Percentiles rank a stretch among this genome's conserved stretches.
phyloP scores from a whole-genome alignment of 2,797 vertebrate species.

The Coregonus sp. region DNA sequence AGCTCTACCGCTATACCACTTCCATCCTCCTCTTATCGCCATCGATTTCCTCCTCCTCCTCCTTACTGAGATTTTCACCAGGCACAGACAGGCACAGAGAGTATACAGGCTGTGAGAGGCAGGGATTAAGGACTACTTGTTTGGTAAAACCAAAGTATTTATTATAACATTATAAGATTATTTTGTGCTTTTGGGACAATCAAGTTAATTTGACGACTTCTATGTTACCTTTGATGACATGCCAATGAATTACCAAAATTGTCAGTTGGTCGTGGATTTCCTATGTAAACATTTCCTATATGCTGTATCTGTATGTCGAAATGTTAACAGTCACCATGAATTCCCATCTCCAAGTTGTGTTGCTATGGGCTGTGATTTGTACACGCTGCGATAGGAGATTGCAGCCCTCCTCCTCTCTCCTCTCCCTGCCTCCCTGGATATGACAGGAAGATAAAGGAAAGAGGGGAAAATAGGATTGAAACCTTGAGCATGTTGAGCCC shows the following conservation, averaged over 20 bases:
- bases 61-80: slow-evolving; percentile 49
- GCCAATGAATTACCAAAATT: background rate
- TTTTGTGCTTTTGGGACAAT: slow-evolving; percentile 23
- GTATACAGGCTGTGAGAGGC: slow-evolving; percentile 31
- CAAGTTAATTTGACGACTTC: slow-evolving; percentile 17
- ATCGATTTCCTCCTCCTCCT: no score
- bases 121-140: slow-evolving; percentile 36
- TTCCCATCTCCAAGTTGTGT: slow-evolving; percentile 58
- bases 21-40: no score
- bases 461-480: no score
- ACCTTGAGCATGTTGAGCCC: slow-evolving; percentile 34
- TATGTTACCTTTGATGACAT: slow-evolving; percentile 8
- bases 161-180: slow-evolving; percentile 11
- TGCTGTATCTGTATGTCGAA: slow-evolving; percentile 55
- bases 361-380: slow-evolving; percentile 53
- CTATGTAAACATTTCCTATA: slow-evolving; percentile 30
- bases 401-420: slow-evolving; percentile 32
- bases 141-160: slow-evolving; percentile 29
- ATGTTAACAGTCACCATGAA: slow-evolving; percentile 40
- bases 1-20: slow-evolving; percentile 36
- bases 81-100: background rate
- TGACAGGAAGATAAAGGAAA: background rate
- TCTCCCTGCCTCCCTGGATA: slow-evolving; percentile 20
- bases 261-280: slow-evolving; percentile 33
- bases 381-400: slow-evolving; percentile 51